A percentile compares a stretch with the other conserved stretches of the same genome.
phyloP scores from a whole-genome alignment of 1,140 invertebrate genomes.

The Oncopeltus fasciatus region DNA sequence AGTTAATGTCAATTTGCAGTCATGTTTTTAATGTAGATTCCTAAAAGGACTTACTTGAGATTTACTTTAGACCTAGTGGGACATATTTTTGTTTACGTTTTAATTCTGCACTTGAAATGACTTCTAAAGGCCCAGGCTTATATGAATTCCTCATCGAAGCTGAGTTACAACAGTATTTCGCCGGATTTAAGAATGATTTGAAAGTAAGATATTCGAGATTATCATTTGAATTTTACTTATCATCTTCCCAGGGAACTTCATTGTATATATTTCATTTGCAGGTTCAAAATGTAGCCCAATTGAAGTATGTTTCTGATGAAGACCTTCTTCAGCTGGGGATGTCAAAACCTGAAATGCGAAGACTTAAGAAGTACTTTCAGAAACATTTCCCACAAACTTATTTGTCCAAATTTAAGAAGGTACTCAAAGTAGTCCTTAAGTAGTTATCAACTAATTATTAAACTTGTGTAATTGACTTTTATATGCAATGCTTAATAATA shows the following conservation, averaged over 20 bases:
- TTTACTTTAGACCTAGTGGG: too few relatives aligned
- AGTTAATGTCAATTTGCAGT: too few relatives aligned
- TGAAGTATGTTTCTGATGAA: slow-evolving; percentile 92
- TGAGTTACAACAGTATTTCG: slow-evolving; percentile 79
- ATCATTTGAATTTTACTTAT: background rate
- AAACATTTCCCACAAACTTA: slow-evolving; percentile 89
- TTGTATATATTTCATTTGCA: slow-evolving; percentile 30
- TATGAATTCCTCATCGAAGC: slow-evolving; percentile 84
- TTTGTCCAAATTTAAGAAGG: slow-evolving; percentile 75
- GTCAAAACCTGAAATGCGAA: slow-evolving; percentile 85
- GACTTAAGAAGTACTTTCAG: slow-evolving; percentile 82
- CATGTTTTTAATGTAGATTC: too few relatives aligned
- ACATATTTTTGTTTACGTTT: background rate
- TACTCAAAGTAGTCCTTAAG: too few relatives aligned
- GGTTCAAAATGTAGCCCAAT: slow-evolving; percentile 78
- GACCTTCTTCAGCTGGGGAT: slow-evolving; percentile 84
- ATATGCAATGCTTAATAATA: too few relatives aligned
- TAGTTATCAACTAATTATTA: too few relatives aligned
- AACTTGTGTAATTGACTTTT: too few relatives aligned
- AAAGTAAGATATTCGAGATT: slow-evolving; percentile 25
- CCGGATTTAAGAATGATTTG: slow-evolving; percentile 45
- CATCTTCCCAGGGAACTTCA: background rate
- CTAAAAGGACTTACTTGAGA: too few relatives aligned
- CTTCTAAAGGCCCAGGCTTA: slow-evolving; percentile 47
- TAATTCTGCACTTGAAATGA: slow-evolving; percentile 1